Percentiles rank a stretch among this genome's conserved stretches.
phyloP scores from a whole-genome alignment of 2,113 vertebrate species.

The Centropristis striata region DNA sequence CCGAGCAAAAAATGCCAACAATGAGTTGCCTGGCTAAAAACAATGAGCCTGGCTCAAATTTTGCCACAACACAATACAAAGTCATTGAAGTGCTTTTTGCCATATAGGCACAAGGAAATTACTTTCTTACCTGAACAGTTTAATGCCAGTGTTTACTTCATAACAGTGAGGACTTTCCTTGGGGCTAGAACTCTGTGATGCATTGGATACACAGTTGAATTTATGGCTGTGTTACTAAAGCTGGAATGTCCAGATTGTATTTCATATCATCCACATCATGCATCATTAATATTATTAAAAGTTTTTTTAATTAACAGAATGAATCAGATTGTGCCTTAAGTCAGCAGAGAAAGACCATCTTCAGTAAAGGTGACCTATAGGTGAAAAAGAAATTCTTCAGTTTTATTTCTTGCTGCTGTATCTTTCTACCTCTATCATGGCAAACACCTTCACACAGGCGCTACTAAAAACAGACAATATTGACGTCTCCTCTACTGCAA shows the following conservation, averaged over 20 bases:
- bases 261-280: too few relatives aligned
- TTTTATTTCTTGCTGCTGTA: neutral
- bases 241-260: too few relatives aligned
- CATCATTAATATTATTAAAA: conserved; percentile 10
- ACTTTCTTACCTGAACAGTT: neutral
- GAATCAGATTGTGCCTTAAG: neutral
- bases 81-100: neutral
- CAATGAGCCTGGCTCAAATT: neutral
- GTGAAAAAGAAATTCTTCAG: neutral
- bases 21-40: neutral
- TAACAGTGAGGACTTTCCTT: neutral
- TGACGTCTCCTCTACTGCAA: conserved; percentile 34
- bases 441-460: conserved; percentile 25
- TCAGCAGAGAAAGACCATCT: conserved; percentile 11
- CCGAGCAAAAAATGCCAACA: neutral
- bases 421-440: conserved; percentile 18
- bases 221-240: too few relatives aligned
- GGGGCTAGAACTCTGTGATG: too few relatives aligned
- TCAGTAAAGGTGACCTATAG: neutral
- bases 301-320: neutral
- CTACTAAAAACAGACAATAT: conserved; percentile 46
- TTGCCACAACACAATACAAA: neutral
- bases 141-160: neutral
- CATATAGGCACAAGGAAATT: neutral
- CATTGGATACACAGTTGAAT: too few relatives aligned